Conservation (phyloP, 2,888 invertebrate genomes). For the Himalopsyche japonica region DNA sequence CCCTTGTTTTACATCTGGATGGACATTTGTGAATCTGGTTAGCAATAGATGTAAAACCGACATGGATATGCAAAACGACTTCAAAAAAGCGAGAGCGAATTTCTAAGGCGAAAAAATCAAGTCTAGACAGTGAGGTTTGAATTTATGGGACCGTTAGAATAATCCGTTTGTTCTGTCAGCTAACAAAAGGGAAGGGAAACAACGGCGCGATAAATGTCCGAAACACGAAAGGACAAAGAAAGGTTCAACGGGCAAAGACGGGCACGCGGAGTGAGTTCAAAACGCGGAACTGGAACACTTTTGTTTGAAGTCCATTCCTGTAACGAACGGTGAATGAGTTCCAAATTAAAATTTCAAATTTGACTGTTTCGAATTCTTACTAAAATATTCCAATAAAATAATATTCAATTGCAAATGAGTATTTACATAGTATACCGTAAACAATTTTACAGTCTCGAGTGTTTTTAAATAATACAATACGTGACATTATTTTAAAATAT, state of each 20-base stretch:
- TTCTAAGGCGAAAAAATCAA: neutral
- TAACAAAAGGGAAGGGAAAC: constrained; percentile 16
- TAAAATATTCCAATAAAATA: too few relatives aligned
- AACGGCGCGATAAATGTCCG: constrained; percentile 15
- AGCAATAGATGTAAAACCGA: too few relatives aligned
- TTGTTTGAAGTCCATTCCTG: neutral
- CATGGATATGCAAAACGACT: neutral
- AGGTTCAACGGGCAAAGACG: constrained; percentile 10
- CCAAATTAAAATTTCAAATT: neutral
- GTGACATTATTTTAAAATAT: too few relatives aligned
- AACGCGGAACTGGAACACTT: constrained; percentile 5
- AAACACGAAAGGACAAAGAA: neutral
- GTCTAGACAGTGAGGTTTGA: constrained; percentile 10
- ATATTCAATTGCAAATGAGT: too few relatives aligned
- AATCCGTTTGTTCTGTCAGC: constrained; percentile 11
- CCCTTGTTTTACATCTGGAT: too few relatives aligned
- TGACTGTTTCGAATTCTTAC: too few relatives aligned
- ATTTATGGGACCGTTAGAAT: constrained; percentile 31
- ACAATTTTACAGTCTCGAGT: too few relatives aligned
- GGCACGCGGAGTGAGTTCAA: constrained; percentile 7
- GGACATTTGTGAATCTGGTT: too few relatives aligned
- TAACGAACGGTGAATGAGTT: neutral
- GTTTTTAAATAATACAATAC: too few relatives aligned
- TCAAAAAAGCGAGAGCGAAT: neutral
- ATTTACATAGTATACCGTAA: too few relatives aligned